These are phyloP conservation scores for Xestia rhomboidea DNA, from an alignment of 2,888 invertebrate genomes.

Conservation along the genomic window DNA sequence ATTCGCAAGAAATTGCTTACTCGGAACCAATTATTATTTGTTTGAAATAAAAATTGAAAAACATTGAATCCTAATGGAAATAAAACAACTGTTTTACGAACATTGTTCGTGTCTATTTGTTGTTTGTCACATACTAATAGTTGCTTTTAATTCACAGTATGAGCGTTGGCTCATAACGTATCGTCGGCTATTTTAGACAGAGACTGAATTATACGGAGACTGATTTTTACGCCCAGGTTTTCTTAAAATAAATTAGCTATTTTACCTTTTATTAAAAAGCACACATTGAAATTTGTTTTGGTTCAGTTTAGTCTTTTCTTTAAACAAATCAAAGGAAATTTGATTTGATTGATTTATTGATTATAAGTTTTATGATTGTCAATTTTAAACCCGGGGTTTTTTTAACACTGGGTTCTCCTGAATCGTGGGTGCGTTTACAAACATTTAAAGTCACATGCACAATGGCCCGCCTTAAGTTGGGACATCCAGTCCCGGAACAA, in stretches of 20 bases:
- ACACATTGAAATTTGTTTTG: neutral
- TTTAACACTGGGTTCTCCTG: too few species aligned
- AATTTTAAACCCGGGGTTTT: neutral
- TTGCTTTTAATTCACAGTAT: neutral
- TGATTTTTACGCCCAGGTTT: neutral
- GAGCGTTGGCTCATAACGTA: neutral
- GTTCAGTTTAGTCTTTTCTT: neutral
- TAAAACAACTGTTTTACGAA: neutral
- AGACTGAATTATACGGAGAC: too few species aligned
- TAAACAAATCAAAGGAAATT: too few species aligned
- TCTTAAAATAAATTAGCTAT: neutral
- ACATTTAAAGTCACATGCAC: neutral
- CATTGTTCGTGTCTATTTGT: neutral
- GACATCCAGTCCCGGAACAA: neutral
- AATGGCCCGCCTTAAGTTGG: too few species aligned
- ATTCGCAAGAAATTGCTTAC: slow-evolving; percentile 15
- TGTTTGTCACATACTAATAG: neutral
- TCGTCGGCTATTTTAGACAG: neutral
- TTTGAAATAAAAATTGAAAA: neutral
- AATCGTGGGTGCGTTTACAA: too few species aligned
- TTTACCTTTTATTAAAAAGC: neutral
- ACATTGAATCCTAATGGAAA: neutral
- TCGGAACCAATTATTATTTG: slow-evolving; percentile 8
- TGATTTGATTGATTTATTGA: too few species aligned
- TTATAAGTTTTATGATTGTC: too few species aligned